A percentile compares a stretch with the other conserved stretches of the same genome.
phyloP scores from a whole-genome alignment of 2,113 vertebrate species.

The Notothenia rossii region DNA sequence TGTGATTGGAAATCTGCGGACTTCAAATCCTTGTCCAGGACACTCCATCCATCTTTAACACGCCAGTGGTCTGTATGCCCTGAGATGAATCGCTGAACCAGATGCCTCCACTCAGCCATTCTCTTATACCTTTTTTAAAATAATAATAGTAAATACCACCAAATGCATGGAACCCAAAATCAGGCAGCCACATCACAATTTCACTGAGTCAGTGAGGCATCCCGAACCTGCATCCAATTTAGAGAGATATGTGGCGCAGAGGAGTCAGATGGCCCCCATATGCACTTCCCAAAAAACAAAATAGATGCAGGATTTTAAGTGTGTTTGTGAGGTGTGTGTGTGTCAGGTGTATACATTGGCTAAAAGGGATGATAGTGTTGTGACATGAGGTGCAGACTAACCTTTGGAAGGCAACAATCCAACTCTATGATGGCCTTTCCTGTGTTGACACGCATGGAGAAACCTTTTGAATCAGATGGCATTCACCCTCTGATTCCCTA shows the following conservation, averaged over 20 bases:
- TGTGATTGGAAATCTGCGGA: slow-evolving; percentile 80
- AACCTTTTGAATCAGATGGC: slow-evolving; percentile 81
- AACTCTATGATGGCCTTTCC: slow-evolving; percentile 81
- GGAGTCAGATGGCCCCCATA: slow-evolving; percentile 46
- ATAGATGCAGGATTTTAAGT: slow-evolving; percentile 65
- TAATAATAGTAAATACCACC: slow-evolving; percentile 78
- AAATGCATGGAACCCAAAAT: slow-evolving; percentile 76
- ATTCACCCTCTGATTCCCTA: slow-evolving; percentile 79
- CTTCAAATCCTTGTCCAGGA: slow-evolving; percentile 71
- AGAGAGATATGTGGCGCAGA: slow-evolving; percentile 61
- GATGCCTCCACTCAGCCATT: slow-evolving; percentile 63
- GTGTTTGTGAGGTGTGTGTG: slow-evolving; percentile 47
- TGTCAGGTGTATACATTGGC: slow-evolving; percentile 49
- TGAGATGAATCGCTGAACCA: slow-evolving; percentile 75
- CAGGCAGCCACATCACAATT: slow-evolving; percentile 79
- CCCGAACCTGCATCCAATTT: slow-evolving; percentile 79
- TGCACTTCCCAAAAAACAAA: slow-evolving; percentile 72
- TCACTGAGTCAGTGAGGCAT: slow-evolving; percentile 81
- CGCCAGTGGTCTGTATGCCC: slow-evolving; percentile 71
- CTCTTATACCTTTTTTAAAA: slow-evolving; percentile 70
- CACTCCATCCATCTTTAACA: slow-evolving; percentile 81
- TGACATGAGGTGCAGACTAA: slow-evolving; percentile 66
- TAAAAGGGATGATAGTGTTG: slow-evolving; percentile 58
- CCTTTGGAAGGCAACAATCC: slow-evolving; percentile 82
- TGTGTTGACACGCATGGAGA: slow-evolving; percentile 82